Conservation (phyloP, 1,140 invertebrate genomes). For the Cepaea nemoralis region DNA sequence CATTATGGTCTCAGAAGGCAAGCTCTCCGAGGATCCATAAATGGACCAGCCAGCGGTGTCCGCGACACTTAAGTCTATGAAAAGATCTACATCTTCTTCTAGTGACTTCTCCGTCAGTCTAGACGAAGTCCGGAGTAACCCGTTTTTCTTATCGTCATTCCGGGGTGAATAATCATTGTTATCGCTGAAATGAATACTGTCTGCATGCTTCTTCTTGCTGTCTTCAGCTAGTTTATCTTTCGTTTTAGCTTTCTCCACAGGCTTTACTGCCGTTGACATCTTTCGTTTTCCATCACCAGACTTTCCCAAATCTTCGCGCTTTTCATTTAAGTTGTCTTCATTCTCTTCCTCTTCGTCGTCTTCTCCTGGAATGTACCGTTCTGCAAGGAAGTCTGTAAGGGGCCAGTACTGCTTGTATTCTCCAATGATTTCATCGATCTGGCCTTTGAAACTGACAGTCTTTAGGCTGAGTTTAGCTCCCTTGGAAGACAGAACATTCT, state of each 20-base stretch:
- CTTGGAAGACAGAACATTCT: conserved; percentile 66
- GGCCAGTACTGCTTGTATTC: conserved; percentile 70
- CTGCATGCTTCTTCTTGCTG: neutral
- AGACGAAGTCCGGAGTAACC: neutral
- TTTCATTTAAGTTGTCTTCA: conserved; percentile 17
- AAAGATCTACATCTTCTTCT: conserved; percentile 62
- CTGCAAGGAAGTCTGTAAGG: conserved; percentile 57
- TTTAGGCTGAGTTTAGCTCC: conserved; percentile 64
- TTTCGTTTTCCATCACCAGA: conserved; percentile 42
- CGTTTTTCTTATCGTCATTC: conserved; percentile 28
- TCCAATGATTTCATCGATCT: conserved; percentile 68
- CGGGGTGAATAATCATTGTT: neutral
- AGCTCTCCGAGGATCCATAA: conserved; percentile 42
- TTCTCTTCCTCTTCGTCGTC: conserved; percentile 48
- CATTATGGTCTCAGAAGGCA: conserved; percentile 42
- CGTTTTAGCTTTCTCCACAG: conserved; percentile 45
- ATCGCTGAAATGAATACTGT: neutral
- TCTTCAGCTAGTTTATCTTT: conserved; percentile 27
- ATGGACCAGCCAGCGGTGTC: conserved; percentile 51
- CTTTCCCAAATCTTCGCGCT: conserved; percentile 37
- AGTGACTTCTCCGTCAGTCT: conserved; percentile 38
- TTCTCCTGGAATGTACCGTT: conserved; percentile 51
- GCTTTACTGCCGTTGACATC: conserved; percentile 45
- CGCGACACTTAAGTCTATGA: conserved; percentile 60
- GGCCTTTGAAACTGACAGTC: conserved; percentile 68